These are phyloP conservation scores for Incurvaria masculella DNA, from an alignment of 2,888 invertebrate species.

Conservation along the genomic window DNA sequence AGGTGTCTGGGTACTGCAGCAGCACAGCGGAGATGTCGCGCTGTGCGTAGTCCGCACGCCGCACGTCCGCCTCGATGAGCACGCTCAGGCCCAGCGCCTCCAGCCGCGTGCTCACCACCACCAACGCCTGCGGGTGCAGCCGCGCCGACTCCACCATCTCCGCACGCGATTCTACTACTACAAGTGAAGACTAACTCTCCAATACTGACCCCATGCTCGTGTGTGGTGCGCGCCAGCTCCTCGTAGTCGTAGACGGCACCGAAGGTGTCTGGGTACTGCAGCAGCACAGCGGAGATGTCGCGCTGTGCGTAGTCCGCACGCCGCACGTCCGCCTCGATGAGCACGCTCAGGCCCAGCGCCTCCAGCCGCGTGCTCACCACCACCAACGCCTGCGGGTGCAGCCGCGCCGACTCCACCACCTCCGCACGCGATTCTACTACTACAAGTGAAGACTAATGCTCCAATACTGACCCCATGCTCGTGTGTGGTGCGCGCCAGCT, in stretches of 20 bases:
- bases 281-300: conserved; percentile 81
- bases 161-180: too few relatives aligned
- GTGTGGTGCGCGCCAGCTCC: conserved; percentile 75
- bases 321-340: conserved; percentile 69
- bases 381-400: conserved; percentile 96
- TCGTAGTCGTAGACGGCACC: conserved; percentile 84
- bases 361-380: conserved; percentile 89
- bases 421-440: too few relatives aligned
- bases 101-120: conserved; percentile 89
- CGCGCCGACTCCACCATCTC: conserved; percentile 85
- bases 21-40: conserved; percentile 84
- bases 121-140: conserved; percentile 94
- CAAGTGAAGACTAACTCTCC: neutral
- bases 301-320: conserved; percentile 73
- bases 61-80: conserved; percentile 67
- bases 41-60: conserved; percentile 71
- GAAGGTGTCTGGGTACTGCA: conserved; percentile 97
- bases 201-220: conserved; percentile 75
- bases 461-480: conserved; percentile 70
- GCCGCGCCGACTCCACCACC: conserved; percentile 81
- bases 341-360: conserved; percentile 77
- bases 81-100: conserved; percentile 81
- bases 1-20: conserved; percentile 96
- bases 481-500: conserved; percentile 78
- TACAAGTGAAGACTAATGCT: neutral